These are phyloP conservation scores for Stenopsyche tienmushanensis DNA, from an alignment of 1,140 invertebrate species.

Conservation along the genomic window DNA sequence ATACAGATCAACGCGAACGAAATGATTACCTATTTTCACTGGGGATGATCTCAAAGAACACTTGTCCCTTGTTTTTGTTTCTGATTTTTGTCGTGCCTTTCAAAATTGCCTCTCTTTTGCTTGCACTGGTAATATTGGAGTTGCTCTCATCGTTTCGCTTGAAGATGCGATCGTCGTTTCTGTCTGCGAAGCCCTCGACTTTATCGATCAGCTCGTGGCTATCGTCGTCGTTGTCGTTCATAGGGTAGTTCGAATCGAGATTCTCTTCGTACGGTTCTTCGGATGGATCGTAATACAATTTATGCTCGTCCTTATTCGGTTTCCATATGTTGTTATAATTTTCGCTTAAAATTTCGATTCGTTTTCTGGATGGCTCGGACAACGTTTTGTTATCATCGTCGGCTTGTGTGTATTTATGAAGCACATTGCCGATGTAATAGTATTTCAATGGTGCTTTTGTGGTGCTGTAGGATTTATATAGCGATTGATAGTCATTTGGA, in stretches of 20 bases:
- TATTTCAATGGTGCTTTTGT: slow-evolving; percentile 47
- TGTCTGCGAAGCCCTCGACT: not conserved
- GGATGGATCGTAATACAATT: slow-evolving; percentile 47
- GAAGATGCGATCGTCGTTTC: slow-evolving; percentile 3
- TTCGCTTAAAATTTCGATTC: slow-evolving; percentile 42
- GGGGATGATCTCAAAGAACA: slow-evolving; percentile 57
- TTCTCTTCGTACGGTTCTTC: slow-evolving; percentile 42
- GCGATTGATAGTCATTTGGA: slow-evolving; percentile 11
- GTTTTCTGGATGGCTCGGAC: slow-evolving; percentile 34
- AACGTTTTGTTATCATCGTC: slow-evolving; percentile 45
- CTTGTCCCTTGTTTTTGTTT: slow-evolving; percentile 46
- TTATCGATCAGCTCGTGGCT: not conserved
- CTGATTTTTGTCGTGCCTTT: slow-evolving; percentile 36
- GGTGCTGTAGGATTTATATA: slow-evolving; percentile 21
- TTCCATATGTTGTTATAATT: slow-evolving; percentile 46
- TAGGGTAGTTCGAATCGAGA: too few relatives aligned
- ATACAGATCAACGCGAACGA: too few relatives aligned
- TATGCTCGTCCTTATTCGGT: slow-evolving; percentile 44
- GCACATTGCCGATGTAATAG: slow-evolving; percentile 58
- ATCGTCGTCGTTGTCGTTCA: slow-evolving; percentile 21
- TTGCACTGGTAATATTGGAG: slow-evolving; percentile 31
- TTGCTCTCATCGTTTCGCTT: slow-evolving; percentile 3
- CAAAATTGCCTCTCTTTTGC: slow-evolving; percentile 25
- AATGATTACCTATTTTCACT: slow-evolving; percentile 58
- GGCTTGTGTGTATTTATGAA: slow-evolving; percentile 54